Percentiles rank a stretch among this genome's conserved stretches.
phyloP scores from a whole-genome alignment of 1,140 invertebrate genomes.

The Drosophila fuyamai region DNA sequence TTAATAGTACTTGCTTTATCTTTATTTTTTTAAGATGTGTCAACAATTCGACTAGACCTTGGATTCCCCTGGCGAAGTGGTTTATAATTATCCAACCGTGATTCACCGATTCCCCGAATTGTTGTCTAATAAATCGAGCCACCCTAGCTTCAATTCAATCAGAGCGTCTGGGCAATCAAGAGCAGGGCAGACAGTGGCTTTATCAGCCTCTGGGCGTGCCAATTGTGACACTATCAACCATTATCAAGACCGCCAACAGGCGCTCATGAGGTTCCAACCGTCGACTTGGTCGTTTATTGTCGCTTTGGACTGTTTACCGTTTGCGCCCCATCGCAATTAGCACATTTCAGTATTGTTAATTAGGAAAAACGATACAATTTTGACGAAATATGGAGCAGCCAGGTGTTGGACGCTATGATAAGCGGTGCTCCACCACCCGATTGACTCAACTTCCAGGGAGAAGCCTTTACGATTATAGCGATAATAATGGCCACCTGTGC shows the following conservation, averaged over 20 bases:
- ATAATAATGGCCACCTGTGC: conserved; percentile 51
- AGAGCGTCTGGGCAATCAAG: conserved; percentile 47
- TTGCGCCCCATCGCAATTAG: conserved; percentile 68
- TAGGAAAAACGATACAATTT: conserved; percentile 74
- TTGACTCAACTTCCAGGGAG: conserved; percentile 49
- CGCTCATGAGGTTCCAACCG: conserved; percentile 51
- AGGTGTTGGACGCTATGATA: conserved; percentile 66
- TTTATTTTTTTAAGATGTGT: background rate
- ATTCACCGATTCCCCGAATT: conserved; percentile 14
- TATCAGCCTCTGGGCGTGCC: conserved; percentile 51
- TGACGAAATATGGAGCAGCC: conserved; percentile 55
- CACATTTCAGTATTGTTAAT: conserved; percentile 76
- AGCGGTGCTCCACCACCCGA: conserved; percentile 25
- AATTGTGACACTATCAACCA: conserved; percentile 56
- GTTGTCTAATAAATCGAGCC: conserved; percentile 13
- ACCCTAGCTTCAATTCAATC: conserved; percentile 47
- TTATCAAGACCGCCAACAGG: conserved; percentile 73
- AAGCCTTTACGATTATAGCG: conserved; percentile 32
- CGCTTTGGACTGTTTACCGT: conserved; percentile 52
- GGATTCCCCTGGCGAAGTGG: background rate
- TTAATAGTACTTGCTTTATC: conserved; percentile 4
- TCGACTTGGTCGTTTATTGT: conserved; percentile 45
- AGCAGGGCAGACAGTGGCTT: conserved; percentile 41
- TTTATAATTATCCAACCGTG: conserved; percentile 1
- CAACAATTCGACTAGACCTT: conserved; percentile 6